These are phyloP conservation scores for Clarias fuscus DNA, from an alignment of 2,797 vertebrate species.

Conservation along the genomic window DNA sequence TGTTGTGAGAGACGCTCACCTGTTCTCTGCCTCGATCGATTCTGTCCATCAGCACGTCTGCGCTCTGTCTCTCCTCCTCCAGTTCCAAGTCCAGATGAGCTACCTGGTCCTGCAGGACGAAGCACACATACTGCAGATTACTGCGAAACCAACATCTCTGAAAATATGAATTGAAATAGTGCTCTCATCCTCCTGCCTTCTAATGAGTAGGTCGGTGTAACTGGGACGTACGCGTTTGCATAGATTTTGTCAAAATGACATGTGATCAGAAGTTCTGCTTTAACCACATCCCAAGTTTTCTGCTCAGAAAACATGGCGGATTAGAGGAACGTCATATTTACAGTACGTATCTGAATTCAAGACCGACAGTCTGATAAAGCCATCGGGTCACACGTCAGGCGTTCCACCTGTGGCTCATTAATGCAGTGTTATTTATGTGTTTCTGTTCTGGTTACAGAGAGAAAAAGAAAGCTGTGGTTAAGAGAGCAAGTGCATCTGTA, in stretches of 20 bases:
- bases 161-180: background rate
- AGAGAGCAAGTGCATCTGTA: too few relatives aligned
- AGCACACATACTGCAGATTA: background rate
- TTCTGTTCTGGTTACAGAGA: too few relatives aligned
- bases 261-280: background rate
- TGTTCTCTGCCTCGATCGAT: conserved; percentile 89
- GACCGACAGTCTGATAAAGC: too few relatives aligned
- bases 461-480: too few relatives aligned
- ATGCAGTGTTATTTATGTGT: too few relatives aligned
- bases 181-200: background rate
- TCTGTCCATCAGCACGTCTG: conserved; percentile 89
- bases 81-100: conserved; percentile 88
- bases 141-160: background rate
- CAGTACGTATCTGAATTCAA: too few relatives aligned
- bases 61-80: conserved; percentile 91
- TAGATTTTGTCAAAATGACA: background rate
- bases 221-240: background rate
- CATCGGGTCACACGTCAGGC: too few relatives aligned
- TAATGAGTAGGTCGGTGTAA: background rate
- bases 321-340: background rate
- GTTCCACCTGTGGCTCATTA: too few relatives aligned
- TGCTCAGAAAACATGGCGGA: background rate
- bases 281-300: background rate
- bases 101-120: conserved; percentile 80
- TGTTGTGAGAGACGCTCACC: conserved; percentile 70